These are phyloP conservation scores for Corvus moneduloides DNA, from an alignment of 2,113 vertebrate genomes.

Conservation along the genomic window DNA sequence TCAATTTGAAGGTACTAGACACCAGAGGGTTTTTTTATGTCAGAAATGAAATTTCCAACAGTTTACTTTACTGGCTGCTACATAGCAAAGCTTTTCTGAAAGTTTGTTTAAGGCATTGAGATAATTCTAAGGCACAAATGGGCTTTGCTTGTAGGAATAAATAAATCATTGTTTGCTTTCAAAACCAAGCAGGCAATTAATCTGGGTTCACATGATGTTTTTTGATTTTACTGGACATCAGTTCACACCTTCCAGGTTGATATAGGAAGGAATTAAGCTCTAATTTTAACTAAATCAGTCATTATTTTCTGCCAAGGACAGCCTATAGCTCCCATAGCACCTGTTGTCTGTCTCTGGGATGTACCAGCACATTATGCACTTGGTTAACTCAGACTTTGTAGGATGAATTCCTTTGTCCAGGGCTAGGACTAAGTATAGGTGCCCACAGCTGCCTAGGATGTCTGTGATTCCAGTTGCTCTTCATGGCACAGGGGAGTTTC, in stretches of 20 bases:
- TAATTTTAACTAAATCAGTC: not conserved
- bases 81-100: not conserved
- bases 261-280: not conserved
- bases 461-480: not conserved
- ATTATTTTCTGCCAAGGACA: not conserved
- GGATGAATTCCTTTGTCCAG: not conserved
- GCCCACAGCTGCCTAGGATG: not conserved
- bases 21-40: not conserved
- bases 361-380: rapidly evolving
- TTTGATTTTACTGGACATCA: not conserved
- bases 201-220: not conserved
- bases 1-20: not conserved
- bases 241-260: not conserved
- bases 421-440: not conserved
- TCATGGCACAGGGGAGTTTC: not conserved
- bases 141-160: not conserved
- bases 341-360: not conserved
- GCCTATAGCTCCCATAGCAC: not conserved
- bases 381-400: not conserved
- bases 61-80: not conserved
- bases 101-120: not conserved
- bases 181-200: not conserved
- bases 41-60: not conserved
- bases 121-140: not conserved
- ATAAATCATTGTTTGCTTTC: not conserved